phyloP scores from a whole-genome alignment of 2,888 invertebrate genomes.

The Epirrhoe tristata region DNA sequence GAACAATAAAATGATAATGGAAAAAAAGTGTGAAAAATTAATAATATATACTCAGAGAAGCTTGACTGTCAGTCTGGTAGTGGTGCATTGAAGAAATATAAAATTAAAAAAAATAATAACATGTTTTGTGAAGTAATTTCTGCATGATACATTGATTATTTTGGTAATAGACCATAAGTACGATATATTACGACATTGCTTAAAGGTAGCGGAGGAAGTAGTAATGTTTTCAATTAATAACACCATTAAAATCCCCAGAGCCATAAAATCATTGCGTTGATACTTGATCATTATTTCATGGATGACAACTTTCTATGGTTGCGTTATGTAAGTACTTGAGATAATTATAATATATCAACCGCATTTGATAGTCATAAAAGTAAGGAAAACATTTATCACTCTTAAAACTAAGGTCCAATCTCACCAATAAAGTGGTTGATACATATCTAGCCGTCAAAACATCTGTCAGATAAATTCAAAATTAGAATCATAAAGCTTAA shows the following conservation, averaged over 20 bases:
- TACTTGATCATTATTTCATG: slow-evolving; percentile 57
- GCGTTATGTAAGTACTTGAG: slow-evolving; percentile 43
- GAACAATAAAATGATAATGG: too few relatives aligned
- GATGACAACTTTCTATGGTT: slow-evolving; percentile 67
- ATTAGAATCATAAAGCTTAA: too few relatives aligned
- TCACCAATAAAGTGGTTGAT: neutral
- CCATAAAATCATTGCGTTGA: slow-evolving; percentile 51
- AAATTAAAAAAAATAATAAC: neutral
- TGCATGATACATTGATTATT: slow-evolving; percentile 1
- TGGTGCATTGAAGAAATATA: neutral
- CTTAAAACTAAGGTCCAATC: neutral
- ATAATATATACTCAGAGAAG: too few relatives aligned
- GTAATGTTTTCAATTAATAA: slow-evolving; percentile 54
- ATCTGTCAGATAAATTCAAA: too few relatives aligned
- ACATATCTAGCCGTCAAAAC: too few relatives aligned
- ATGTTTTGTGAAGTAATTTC: neutral
- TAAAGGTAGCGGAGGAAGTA: slow-evolving; percentile 48
- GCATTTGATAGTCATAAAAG: slow-evolving; percentile 7
- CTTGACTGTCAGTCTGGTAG: too few relatives aligned
- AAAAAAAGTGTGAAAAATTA: too few relatives aligned
- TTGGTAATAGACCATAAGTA: slow-evolving; percentile 13
- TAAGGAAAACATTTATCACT: neutral
- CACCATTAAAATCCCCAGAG: slow-evolving; percentile 55
- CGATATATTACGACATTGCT: slow-evolving; percentile 33
- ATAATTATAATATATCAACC: neutral